Conservation (phyloP, 1,140 invertebrate species). For the Hesperophylax magnus region DNA sequence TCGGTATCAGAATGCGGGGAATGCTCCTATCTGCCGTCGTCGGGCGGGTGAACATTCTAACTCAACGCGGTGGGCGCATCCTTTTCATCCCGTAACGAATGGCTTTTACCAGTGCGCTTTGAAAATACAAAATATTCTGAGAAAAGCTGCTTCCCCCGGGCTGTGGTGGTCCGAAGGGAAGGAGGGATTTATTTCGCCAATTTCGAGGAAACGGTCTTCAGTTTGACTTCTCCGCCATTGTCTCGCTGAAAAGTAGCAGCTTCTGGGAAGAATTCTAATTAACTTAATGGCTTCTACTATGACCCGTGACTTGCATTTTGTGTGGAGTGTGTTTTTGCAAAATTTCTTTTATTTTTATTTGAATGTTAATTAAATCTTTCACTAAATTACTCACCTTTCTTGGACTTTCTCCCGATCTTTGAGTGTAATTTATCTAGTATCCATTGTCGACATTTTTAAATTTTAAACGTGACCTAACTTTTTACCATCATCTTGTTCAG, state of each 20-base stretch:
- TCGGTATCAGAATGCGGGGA: too few species aligned
- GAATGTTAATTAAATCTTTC: too few species aligned
- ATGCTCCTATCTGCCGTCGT: not conserved
- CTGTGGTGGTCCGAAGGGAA: not conserved
- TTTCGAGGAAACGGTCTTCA: slow-evolving; percentile 3
- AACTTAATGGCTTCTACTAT: too few species aligned
- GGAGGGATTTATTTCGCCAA: not conserved
- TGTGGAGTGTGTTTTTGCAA: too few species aligned
- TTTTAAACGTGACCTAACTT: too few species aligned
- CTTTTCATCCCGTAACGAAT: not conserved
- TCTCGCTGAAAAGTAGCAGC: not conserved
- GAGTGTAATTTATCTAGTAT: too few species aligned
- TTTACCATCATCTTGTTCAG: too few species aligned
- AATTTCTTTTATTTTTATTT: too few species aligned
- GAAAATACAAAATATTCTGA: not conserved
- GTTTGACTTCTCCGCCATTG: not conserved
- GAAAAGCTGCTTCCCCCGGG: not conserved
- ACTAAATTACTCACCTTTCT: too few species aligned
- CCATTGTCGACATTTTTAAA: too few species aligned
- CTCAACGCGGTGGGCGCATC: not conserved
- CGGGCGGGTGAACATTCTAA: not conserved
- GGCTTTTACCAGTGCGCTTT: not conserved
- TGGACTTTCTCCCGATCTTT: too few species aligned
- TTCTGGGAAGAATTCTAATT: not conserved
- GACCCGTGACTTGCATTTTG: too few species aligned